A percentile compares a stretch with the other conserved stretches of the same genome.
Evolutionary conservation across 2,888 invertebrate species (phyloP).

Genomic region (Matsumyia berberina): DNA sequence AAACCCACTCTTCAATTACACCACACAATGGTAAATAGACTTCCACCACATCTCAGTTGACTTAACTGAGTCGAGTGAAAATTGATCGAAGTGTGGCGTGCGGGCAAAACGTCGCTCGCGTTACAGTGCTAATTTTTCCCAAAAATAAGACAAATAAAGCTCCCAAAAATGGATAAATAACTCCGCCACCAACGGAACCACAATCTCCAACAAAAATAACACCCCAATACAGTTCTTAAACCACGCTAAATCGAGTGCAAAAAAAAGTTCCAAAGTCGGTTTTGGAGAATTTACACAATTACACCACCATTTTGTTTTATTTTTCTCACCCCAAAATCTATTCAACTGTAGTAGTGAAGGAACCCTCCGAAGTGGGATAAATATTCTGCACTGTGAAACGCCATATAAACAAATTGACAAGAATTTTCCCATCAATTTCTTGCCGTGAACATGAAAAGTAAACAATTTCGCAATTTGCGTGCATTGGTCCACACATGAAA

Average conservation of each 20-base stretch:
- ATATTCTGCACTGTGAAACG: neutral
- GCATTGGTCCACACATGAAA: neutral
- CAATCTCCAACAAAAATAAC: slow-evolving; percentile 1
- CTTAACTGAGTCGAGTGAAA: slow-evolving; percentile 37
- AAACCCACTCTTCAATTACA: neutral
- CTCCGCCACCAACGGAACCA: neutral
- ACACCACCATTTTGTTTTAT: slow-evolving; percentile 75
- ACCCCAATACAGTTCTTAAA: neutral
- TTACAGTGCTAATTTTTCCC: slow-evolving; percentile 12
- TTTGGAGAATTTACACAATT: slow-evolving; percentile 50
- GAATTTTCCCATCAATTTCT: neutral
- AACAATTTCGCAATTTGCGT: slow-evolving; percentile 24
- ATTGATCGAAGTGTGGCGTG: slow-evolving; percentile 73
- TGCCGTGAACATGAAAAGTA: slow-evolving; percentile 17
- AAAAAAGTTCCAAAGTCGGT: slow-evolving; percentile 4
- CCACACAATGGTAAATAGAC: slow-evolving; percentile 2
- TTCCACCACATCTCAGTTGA: slow-evolving; percentile 7
- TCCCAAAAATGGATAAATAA: slow-evolving; percentile 7
- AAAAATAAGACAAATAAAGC: slow-evolving; percentile 7
- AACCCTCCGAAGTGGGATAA: slow-evolving; percentile 33
- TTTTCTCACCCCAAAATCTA: slow-evolving; percentile 63
- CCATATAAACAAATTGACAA: slow-evolving; percentile 20
- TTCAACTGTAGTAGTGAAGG: slow-evolving; percentile 31
- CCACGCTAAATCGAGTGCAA: slow-evolving; percentile 10
- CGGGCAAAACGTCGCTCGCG: slow-evolving; percentile 42